Base-by-base conservation (phyloP, 2,888 invertebrate genomes). In the Saturnia pavonia region DNA sequence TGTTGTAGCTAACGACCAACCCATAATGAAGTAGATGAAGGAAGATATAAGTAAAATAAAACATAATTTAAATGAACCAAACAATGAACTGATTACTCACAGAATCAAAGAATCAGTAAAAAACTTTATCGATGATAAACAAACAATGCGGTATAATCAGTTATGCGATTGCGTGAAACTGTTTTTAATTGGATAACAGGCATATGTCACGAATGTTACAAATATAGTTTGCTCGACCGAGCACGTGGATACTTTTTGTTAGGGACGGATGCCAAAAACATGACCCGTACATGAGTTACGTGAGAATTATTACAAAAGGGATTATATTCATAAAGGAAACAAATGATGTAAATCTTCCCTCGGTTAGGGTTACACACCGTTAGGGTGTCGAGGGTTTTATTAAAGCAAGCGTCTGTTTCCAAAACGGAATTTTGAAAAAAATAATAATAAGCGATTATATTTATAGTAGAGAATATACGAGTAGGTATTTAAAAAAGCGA, bases 71-170 rank as follows among this genome's bases (percentile, higher is more conserved):
- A 65, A 40, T 2, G n/a, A n/a, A 40, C 1, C 34, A 40, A 65
- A 65, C n/a, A 40, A 45, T 43, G 14, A 68, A 68, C 14, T 67
- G 1, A 12, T 2, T 68, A 70, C 70, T 70, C 34, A 70, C 70
- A 19, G 70, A 16, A 48, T 70, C 70, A 22, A 83, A 74, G 72
- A 85, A n/a, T n/a, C n/a, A n/a, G n/a, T n/a, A n/a, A 68, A 51
- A 42, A 63, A 27, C 66, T 51, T 67, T 69, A 70, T 70, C 70
- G 51, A 70, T 57, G 42, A 65, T 65, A 65, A 65, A 40, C 40
- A 65, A 65, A 40, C 65, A 65, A 19, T 74, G 27, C 60, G 48
- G 72, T 72, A 72, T 73, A 72, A 75, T 77, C 71, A 69, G 73
- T 73, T 75, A 75, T 27, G 7, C 67, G 66, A 67, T 66, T 70